Percentiles rank a stretch among this genome's conserved stretches.
These are phyloP conservation scores for Halictus rubicundus DNA, from an alignment of 1,140 invertebrate species.

Conservation along the genomic window DNA sequence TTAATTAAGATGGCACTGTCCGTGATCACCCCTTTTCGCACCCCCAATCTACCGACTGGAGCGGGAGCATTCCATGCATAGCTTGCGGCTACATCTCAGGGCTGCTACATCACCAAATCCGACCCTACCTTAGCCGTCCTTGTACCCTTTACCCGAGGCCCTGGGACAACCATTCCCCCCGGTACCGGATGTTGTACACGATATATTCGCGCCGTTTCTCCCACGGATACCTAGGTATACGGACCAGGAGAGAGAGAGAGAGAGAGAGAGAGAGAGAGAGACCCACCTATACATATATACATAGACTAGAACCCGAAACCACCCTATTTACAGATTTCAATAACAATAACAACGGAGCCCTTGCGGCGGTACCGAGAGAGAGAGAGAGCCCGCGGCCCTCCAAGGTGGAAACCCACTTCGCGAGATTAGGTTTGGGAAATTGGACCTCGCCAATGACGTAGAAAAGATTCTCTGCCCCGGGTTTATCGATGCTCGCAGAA, in stretches of 20 bases:
- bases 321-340: conserved; percentile 58
- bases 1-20: conserved; percentile 64
- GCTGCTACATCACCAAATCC: conserved; percentile 63
- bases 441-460: conserved; percentile 34
- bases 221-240: neutral
- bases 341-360: conserved; percentile 59
- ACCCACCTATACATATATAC: neutral
- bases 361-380: neutral
- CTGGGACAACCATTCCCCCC: conserved; percentile 53
- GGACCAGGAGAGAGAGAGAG: neutral
- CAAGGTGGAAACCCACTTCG: neutral
- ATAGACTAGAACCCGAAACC: conserved; percentile 17
- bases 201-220: conserved; percentile 41
- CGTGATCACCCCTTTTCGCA: conserved; percentile 62
- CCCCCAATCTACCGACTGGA: conserved; percentile 43
- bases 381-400: neutral
- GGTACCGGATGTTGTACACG: conserved; percentile 57
- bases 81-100: conserved; percentile 63
- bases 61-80: conserved; percentile 65
- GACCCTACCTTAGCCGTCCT: conserved; percentile 44
- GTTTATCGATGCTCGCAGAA: neutral
- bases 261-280: no score
- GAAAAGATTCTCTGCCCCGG: neutral
- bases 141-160: conserved; percentile 50
- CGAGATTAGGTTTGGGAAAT: conserved; percentile 31